Conservation (phyloP, 2,888 invertebrate genomes). For the Lithophane socia region DNA sequence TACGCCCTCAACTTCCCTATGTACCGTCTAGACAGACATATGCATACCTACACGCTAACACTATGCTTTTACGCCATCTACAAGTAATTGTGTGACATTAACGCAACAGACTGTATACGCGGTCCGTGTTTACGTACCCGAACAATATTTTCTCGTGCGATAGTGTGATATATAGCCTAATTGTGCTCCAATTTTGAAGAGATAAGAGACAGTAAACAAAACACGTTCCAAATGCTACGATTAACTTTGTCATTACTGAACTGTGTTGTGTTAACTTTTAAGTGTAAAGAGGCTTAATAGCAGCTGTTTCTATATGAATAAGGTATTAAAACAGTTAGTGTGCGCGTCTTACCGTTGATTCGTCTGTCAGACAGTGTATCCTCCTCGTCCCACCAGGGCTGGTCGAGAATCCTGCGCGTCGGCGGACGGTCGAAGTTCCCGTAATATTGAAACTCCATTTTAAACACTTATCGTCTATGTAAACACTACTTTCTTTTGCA, state of each 20-base stretch:
- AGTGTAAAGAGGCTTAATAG: constrained; percentile 13
- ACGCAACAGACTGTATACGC: constrained; percentile 21
- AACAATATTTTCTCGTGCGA: constrained; percentile 43
- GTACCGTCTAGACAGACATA: constrained; percentile 81
- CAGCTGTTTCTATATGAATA: constrained; percentile 25
- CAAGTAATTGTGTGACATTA: constrained; percentile 34
- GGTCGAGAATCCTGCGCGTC: constrained; percentile 79
- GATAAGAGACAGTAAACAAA: constrained; percentile 60
- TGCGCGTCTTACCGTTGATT: constrained; percentile 80
- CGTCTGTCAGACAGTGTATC: constrained; percentile 85
- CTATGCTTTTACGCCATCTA: constrained; percentile 37
- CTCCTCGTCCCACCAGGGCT: constrained; percentile 88
- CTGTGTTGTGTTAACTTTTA: constrained; percentile 8
- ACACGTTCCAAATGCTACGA: constrained; percentile 7
- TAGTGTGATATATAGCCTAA: constrained; percentile 48
- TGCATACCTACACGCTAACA: constrained; percentile 66
- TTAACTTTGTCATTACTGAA: constrained; percentile 34
- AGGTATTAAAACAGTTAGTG: constrained; percentile 20
- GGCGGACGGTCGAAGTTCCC: constrained; percentile 82
- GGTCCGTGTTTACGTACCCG: constrained; percentile 42
- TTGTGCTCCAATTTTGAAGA: constrained; percentile 48
- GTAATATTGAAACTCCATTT: constrained; percentile 88
- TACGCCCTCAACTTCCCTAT: constrained; percentile 73
- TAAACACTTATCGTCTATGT: constrained; percentile 54
- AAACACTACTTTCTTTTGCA: constrained; percentile 56